These are phyloP conservation scores for Callionymus lyra DNA, from an alignment of 2,113 vertebrate species.

Conservation along the genomic window DNA sequence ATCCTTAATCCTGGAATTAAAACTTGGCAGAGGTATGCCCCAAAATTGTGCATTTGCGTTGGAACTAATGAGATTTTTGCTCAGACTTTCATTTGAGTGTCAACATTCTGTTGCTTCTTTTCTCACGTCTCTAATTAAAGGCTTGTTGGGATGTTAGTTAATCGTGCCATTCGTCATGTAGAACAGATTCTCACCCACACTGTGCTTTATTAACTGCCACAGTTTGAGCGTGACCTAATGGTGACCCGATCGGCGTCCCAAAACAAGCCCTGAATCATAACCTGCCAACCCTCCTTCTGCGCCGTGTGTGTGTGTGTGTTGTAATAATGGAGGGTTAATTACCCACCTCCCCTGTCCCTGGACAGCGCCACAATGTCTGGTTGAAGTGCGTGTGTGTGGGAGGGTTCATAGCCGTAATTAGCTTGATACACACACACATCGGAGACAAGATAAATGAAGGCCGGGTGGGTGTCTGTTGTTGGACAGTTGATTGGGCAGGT, in stretches of 20 bases:
- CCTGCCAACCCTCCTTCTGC: slow-evolving; percentile 19
- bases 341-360: slow-evolving; percentile 72
- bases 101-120: too few relatives aligned
- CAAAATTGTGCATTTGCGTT: too few relatives aligned
- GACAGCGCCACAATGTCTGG: slow-evolving; percentile 79
- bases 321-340: slow-evolving; percentile 82
- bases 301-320: slow-evolving; percentile 26
- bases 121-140: too few relatives aligned
- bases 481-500: slow-evolving; percentile 77
- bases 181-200: not conserved
- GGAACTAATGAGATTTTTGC: too few relatives aligned
- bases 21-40: too few relatives aligned
- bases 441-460: slow-evolving; percentile 96
- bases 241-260: slow-evolving; percentile 1
- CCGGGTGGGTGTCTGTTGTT: slow-evolving; percentile 82
- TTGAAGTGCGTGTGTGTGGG: slow-evolving; percentile 79
- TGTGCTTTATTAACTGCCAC: not conserved
- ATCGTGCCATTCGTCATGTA: too few relatives aligned
- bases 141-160: too few relatives aligned
- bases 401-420: slow-evolving; percentile 62
- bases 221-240: not conserved
- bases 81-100: too few relatives aligned
- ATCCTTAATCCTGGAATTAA: too few relatives aligned
- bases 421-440: slow-evolving; percentile 59
- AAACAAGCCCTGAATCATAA: slow-evolving; percentile 31